Evolutionary conservation across 1,140 invertebrate species (phyloP).

Genomic region (Mizuhopecten yessoensis): DNA sequence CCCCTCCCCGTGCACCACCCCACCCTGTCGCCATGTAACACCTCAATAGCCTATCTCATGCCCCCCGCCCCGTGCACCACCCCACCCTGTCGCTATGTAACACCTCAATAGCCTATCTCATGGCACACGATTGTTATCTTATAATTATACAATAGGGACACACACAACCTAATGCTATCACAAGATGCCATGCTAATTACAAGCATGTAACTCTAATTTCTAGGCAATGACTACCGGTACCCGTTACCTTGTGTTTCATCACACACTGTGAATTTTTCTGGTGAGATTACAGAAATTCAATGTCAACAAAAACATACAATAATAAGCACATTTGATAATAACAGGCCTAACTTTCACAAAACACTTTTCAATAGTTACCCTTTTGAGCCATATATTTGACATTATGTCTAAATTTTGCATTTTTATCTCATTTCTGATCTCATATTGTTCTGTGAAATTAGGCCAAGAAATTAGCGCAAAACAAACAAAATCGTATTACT

Average conservation of each 20-base stretch:
- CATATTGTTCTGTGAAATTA: not conserved
- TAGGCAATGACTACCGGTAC: not conserved
- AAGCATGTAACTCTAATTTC: not conserved
- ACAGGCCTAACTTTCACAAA: not conserved
- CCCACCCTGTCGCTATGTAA: no score
- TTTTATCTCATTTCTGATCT: not conserved
- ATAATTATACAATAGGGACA: no score
- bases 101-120: no score
- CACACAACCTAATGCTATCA: not conserved
- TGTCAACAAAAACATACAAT: not conserved
- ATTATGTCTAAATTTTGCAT: not conserved
- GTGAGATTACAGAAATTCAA: constrained; percentile 15
- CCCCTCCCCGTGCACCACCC: no score
- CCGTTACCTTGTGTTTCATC: not conserved
- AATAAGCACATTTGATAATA: not conserved
- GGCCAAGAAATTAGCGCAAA: not conserved
- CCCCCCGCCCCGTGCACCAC: no score
- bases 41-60: no score
- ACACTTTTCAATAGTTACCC: not conserved
- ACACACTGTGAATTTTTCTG: constrained; percentile 32
- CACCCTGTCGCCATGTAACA: no score
- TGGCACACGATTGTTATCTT: no score
- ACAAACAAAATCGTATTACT: not conserved
- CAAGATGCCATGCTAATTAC: not conserved
- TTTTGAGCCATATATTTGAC: not conserved